Conservation (phyloP, 2,797 vertebrate genomes). For the Cacajao melanocephalus region DNA sequence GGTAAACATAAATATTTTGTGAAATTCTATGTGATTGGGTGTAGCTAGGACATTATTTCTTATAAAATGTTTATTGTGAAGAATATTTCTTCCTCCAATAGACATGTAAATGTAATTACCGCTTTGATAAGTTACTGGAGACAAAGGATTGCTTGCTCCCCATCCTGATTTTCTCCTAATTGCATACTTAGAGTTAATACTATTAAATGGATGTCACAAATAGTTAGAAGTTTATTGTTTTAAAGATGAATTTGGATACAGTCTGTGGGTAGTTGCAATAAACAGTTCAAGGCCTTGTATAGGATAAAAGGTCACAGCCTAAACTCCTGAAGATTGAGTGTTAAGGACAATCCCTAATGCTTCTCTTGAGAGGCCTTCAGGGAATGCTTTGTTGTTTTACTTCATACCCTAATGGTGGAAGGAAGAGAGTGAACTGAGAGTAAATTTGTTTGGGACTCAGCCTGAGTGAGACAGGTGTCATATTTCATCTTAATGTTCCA, state of each 20-base stretch:
- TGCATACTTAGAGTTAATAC: background rate
- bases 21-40: slow-evolving; percentile 21
- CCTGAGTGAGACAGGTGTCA: background rate
- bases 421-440: background rate
- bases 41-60: slow-evolving; percentile 9
- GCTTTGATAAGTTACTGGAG: background rate
- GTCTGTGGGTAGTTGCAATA: background rate
- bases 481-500: background rate
- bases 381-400: background rate
- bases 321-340: background rate
- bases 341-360: background rate
- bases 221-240: background rate
- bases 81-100: background rate
- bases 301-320: background rate
- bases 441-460: background rate
- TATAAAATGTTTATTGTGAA: background rate
- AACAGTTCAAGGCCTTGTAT: background rate
- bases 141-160: background rate
- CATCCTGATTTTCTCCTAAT: background rate
- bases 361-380: background rate
- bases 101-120: background rate
- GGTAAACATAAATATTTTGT: slow-evolving; percentile 20
- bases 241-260: slow-evolving; percentile 47
- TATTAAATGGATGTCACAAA: background rate
- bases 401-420: background rate